A percentile compares a stretch with the other conserved stretches of the same genome.
Conservation (phyloP, 2,888 invertebrate species). For the Teleogryllus oceanicus region DNA sequence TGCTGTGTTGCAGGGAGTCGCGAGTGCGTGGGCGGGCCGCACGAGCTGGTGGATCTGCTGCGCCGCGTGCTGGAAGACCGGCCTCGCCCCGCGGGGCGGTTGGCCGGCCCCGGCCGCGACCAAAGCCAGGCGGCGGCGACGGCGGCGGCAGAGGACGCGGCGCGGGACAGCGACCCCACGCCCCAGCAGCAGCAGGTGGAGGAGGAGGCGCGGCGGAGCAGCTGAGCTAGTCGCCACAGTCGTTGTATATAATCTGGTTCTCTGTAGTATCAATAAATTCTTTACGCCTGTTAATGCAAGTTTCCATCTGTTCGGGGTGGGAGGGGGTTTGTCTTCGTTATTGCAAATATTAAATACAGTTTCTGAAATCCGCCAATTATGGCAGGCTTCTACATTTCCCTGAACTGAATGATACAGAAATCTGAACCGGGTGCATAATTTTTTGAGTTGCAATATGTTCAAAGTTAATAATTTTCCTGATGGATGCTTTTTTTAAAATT, state of each 20-base stretch:
- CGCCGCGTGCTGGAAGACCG: conserved; percentile 49
- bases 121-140: background rate
- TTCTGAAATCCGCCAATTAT: too few relatives aligned
- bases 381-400: too few relatives aligned
- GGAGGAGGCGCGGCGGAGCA: background rate
- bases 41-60: conserved; percentile 59
- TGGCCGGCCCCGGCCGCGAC: background rate
- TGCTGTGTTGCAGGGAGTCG: conserved; percentile 58
- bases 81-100: background rate
- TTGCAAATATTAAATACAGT: too few relatives aligned
- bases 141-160: background rate
- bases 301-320: too few relatives aligned
- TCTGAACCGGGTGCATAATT: too few relatives aligned
- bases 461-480: too few relatives aligned
- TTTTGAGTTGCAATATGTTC: too few relatives aligned
- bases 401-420: too few relatives aligned
- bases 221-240: conserved; percentile 6
- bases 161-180: background rate
- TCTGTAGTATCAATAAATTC: too few relatives aligned
- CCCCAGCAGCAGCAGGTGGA: background rate
- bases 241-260: background rate
- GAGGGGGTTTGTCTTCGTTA: too few relatives aligned
- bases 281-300: too few relatives aligned
- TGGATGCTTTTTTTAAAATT: too few relatives aligned
- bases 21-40: conserved; percentile 57